Evolutionary conservation across 1,140 invertebrate species (phyloP).

Genomic region (Cataglyphis hispanica): DNA sequence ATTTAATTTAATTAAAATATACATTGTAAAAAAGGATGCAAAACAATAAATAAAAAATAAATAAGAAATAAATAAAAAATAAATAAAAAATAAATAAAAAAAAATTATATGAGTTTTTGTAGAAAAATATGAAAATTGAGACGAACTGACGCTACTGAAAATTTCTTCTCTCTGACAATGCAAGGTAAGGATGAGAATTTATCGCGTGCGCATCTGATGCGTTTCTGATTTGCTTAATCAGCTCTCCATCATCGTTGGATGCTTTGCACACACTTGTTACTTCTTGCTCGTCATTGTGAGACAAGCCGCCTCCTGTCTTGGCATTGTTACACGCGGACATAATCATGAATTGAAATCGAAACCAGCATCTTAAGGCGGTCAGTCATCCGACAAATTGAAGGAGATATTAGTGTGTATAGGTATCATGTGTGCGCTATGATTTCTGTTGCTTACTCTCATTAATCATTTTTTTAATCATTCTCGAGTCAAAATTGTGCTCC

Average conservation of each 20-base stretch:
- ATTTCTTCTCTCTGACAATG: background rate
- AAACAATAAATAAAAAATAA: background rate
- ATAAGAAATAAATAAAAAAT: no score
- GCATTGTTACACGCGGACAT: constrained; percentile 56
- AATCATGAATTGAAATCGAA: constrained; percentile 62
- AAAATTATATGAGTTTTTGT: background rate
- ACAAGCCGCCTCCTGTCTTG: constrained; percentile 41
- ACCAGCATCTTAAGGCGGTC: constrained; percentile 34
- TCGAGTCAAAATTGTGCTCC: no score
- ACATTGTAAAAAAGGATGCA: background rate
- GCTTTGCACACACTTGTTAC: constrained; percentile 65
- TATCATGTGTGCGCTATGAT: background rate
- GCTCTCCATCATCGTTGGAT: constrained; percentile 64
- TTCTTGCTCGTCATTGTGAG: constrained; percentile 47
- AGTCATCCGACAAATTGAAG: constrained; percentile 50
- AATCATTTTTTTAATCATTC: constrained; percentile 18
- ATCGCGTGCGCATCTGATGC: constrained; percentile 5
- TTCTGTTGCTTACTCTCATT: background rate
- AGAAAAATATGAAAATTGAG: background rate
- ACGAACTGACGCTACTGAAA: background rate
- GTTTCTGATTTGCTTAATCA: constrained; percentile 60
- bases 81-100: background rate
- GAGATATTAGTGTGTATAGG: background rate
- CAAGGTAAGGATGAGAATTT: background rate
- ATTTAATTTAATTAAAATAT: background rate